A percentile compares a stretch with the other conserved stretches of the same genome.
Evolutionary conservation across 2,888 invertebrate genomes (phyloP).

Genomic region (Ctenicera cuprea): DNA sequence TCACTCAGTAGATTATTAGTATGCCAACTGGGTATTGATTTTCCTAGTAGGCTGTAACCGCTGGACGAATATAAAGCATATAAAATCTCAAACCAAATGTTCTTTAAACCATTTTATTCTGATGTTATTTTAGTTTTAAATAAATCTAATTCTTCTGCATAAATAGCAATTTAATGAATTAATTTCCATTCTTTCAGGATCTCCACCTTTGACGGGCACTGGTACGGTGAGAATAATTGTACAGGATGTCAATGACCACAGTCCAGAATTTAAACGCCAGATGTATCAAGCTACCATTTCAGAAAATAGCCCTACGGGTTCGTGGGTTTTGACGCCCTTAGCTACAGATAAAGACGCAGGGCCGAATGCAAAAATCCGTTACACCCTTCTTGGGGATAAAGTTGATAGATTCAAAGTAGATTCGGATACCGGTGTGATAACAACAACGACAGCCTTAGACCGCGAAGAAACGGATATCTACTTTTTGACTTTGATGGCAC

Average conservation of each 20-base stretch:
- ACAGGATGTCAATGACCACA: conserved; percentile 96
- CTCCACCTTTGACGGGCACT: conserved; percentile 93
- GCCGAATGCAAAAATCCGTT: conserved; percentile 90
- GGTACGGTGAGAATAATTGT: conserved; percentile 93
- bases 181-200: conserved; percentile 78
- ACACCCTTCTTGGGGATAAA: conserved; percentile 88
- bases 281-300: conserved; percentile 85
- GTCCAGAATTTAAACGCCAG: conserved; percentile 89
- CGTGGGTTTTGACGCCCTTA: conserved; percentile 84
- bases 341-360: conserved; percentile 91
- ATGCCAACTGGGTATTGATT: conserved; percentile 32
- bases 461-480: conserved; percentile 87
- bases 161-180: conserved; percentile 24
- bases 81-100: conserved; percentile 12
- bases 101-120: neutral
- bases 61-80: conserved; percentile 25
- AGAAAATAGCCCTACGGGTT: conserved; percentile 89
- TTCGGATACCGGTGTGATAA: conserved; percentile 85
- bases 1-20: conserved; percentile 39
- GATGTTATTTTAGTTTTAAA: conserved; percentile 6
- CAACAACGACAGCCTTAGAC: conserved; percentile 83
- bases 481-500: conserved; percentile 89
- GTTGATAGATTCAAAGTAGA: conserved; percentile 88
- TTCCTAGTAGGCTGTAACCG: conserved; percentile 19
- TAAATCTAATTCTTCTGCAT: neutral